Conservation (phyloP, 2,113 vertebrate species). For the Eulemur rufifrons region DNA sequence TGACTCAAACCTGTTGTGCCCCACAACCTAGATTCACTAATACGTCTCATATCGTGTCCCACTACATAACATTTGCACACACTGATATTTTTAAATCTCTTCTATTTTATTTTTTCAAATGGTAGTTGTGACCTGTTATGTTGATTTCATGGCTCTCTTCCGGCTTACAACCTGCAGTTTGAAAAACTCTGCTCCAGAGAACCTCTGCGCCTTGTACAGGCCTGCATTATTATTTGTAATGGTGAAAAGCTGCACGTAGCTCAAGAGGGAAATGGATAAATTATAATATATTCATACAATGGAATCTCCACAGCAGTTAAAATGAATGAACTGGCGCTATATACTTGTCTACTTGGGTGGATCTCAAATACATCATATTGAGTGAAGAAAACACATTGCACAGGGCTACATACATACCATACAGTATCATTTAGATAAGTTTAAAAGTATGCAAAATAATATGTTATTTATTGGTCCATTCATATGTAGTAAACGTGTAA, state of each 20-base stretch:
- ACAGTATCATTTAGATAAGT: background rate
- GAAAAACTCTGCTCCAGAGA: background rate
- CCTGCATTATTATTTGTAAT: background rate
- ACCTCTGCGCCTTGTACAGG: background rate
- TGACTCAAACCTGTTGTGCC: background rate
- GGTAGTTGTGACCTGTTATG: background rate
- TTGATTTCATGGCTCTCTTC: slow-evolving; percentile 7
- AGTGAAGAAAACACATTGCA: background rate
- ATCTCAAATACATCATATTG: slow-evolving; percentile 38
- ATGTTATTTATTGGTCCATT: slow-evolving; percentile 3
- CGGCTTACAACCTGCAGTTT: background rate
- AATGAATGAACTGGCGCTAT: slow-evolving; percentile 16
- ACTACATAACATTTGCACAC: background rate
- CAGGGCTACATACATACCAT: background rate
- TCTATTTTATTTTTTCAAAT: slow-evolving; percentile 19
- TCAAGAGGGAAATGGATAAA: slow-evolving; percentile 25
- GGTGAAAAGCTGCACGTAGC: background rate
- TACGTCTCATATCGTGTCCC: background rate
- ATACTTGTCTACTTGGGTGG: slow-evolving; percentile 37
- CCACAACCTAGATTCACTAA: background rate
- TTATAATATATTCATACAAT: background rate
- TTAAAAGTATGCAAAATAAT: slow-evolving; percentile 34
- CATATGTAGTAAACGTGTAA: background rate
- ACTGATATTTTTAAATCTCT: background rate
- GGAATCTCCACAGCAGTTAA: slow-evolving; percentile 34